phyloP scores from a whole-genome alignment of 2,797 vertebrate species.

The Lophura swinhoii region DNA sequence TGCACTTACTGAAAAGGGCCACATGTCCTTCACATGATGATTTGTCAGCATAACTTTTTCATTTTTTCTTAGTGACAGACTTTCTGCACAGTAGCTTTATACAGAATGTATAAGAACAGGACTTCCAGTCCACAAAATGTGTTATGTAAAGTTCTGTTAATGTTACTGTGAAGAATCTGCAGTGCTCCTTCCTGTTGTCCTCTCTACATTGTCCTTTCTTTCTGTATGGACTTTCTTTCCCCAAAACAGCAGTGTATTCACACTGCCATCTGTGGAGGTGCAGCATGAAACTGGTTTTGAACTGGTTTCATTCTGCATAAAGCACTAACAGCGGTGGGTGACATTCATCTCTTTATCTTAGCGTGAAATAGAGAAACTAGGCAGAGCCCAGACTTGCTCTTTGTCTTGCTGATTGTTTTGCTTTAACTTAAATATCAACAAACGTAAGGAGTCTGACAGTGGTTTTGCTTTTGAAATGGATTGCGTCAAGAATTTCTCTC shows the following conservation, averaged over 20 bases:
- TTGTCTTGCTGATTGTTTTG: background rate
- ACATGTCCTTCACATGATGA: background rate
- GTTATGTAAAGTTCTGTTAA: background rate
- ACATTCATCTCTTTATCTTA: background rate
- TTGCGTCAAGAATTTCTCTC: background rate
- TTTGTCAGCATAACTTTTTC: background rate
- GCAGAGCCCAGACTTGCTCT: background rate
- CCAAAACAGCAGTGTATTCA: background rate
- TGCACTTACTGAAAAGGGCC: background rate
- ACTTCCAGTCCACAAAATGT: background rate
- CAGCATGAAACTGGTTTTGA: background rate
- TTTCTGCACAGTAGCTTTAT: background rate
- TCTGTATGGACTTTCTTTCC: background rate
- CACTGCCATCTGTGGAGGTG: background rate
- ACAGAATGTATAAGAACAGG: background rate
- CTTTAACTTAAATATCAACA: background rate
- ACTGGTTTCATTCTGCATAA: rapidly evolving
- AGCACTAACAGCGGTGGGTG: background rate
- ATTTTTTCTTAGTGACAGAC: background rate
- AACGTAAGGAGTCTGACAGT: background rate
- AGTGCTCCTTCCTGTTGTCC: background rate
- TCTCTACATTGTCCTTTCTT: background rate
- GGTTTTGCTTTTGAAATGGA: background rate
- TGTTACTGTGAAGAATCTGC: background rate
- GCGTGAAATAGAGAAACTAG: background rate